A percentile compares a stretch with the other conserved stretches of the same genome.
Evolutionary conservation across 1,140 invertebrate genomes (phyloP).

Genomic region (Eriocheir sinensis): DNA sequence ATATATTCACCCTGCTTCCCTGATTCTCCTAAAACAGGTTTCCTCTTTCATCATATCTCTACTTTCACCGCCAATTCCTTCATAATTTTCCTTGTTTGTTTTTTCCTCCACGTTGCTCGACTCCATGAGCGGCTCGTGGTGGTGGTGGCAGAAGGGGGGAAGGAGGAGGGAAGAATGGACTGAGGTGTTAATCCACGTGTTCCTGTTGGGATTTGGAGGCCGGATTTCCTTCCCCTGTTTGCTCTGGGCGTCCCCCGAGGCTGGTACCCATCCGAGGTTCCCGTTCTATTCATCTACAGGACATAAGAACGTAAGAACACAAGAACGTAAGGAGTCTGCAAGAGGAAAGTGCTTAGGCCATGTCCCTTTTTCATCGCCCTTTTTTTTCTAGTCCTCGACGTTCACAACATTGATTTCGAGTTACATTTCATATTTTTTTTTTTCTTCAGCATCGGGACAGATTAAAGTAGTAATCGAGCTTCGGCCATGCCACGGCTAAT

Average conservation of each 20-base stretch:
- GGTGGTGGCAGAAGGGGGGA: background rate
- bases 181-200: background rate
- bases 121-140: background rate
- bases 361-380: too few species aligned
- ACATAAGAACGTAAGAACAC: too few species aligned
- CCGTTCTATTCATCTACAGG: too few species aligned
- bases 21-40: background rate
- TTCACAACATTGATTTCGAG: too few species aligned
- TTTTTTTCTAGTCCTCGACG: too few species aligned
- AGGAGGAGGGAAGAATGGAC: background rate
- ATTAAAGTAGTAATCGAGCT: too few species aligned
- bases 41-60: background rate
- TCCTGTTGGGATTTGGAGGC: background rate
- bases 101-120: background rate
- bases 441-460: too few species aligned
- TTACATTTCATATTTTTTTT: too few species aligned
- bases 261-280: background rate
- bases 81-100: background rate
- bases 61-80: background rate
- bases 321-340: too few species aligned
- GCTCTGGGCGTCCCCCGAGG: background rate
- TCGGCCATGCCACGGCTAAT: too few species aligned
- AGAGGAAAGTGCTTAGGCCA: too few species aligned
- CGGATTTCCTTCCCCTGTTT: background rate
- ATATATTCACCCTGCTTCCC: too few species aligned